These are phyloP conservation scores for Dendrolimus pini DNA, from an alignment of 2,888 invertebrate species.

Conservation along the genomic window DNA sequence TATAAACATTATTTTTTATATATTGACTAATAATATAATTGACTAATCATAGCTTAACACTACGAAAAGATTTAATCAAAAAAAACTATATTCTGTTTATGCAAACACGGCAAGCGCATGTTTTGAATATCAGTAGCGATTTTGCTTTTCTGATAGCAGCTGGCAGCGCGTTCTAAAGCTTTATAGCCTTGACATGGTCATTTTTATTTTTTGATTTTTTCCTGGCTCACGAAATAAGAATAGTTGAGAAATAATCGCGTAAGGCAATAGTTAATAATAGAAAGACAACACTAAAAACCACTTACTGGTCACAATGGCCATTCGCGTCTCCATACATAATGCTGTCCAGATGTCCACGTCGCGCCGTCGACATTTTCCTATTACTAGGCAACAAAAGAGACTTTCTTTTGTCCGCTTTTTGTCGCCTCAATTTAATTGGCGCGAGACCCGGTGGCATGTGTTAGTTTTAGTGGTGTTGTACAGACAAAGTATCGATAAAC, in stretches of 20 bases:
- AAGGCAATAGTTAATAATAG: neutral
- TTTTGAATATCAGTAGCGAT: too few species aligned
- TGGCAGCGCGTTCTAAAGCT: too few species aligned
- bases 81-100: too few species aligned
- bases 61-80: too few species aligned
- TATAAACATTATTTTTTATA: too few species aligned
- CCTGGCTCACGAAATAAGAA: neutral
- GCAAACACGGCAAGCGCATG: too few species aligned
- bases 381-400: conserved; percentile 8
- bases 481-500: neutral
- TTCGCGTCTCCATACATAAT: neutral
- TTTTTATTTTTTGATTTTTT: neutral
- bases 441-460: conserved; percentile 2
- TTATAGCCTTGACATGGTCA: too few species aligned
- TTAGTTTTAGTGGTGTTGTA: neutral
- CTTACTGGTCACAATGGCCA: neutral
- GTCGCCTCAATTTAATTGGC: conserved; percentile 11
- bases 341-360: conserved; percentile 1
- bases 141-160: too few species aligned
- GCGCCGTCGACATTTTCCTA: conserved; percentile 9
- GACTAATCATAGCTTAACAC: too few species aligned
- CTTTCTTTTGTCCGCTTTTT: conserved; percentile 8
- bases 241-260: neutral
- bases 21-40: too few species aligned
- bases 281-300: neutral